These are phyloP conservation scores for Dynastes maya DNA, from an alignment of 2,888 invertebrate genomes.

Conservation along the genomic window DNA sequence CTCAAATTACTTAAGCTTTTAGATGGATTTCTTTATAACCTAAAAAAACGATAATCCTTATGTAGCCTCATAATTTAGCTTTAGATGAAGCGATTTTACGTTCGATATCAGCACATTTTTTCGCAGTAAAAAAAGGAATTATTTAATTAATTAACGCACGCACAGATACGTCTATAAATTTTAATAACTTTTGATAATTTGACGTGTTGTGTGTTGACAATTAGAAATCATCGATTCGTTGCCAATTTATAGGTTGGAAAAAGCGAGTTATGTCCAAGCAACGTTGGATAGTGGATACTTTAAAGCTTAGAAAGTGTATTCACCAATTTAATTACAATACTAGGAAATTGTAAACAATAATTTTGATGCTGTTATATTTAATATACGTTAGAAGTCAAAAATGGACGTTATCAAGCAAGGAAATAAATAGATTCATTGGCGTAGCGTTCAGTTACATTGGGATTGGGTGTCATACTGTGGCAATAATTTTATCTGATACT, in stretches of 20 bases:
- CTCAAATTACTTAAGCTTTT: conserved; percentile 5
- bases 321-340: too few relatives aligned
- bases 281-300: too few relatives aligned
- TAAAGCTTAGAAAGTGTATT: too few relatives aligned
- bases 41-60: conserved; percentile 40
- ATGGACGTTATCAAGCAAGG: conserved; percentile 5
- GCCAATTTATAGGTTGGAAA: background rate
- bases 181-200: conserved; percentile 14
- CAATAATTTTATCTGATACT: too few relatives aligned
- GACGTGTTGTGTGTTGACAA: conserved; percentile 25
- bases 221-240: conserved; percentile 14
- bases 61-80: conserved; percentile 9
- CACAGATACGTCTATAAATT: background rate
- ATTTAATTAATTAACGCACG: conserved; percentile 15
- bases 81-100: conserved; percentile 7
- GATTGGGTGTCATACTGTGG: too few relatives aligned
- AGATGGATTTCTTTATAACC: conserved; percentile 42
- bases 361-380: background rate
- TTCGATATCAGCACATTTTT: conserved; percentile 5
- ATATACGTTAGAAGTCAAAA: conserved; percentile 28
- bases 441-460: background rate
- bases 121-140: background rate
- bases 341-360: background rate
- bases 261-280: background rate
- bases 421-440: conserved; percentile 3